Percentiles rank a stretch among this genome's conserved stretches.
These are phyloP conservation scores for Acromyrmex charruanus DNA, from an alignment of 1,140 invertebrate species.

Conservation along the genomic window DNA sequence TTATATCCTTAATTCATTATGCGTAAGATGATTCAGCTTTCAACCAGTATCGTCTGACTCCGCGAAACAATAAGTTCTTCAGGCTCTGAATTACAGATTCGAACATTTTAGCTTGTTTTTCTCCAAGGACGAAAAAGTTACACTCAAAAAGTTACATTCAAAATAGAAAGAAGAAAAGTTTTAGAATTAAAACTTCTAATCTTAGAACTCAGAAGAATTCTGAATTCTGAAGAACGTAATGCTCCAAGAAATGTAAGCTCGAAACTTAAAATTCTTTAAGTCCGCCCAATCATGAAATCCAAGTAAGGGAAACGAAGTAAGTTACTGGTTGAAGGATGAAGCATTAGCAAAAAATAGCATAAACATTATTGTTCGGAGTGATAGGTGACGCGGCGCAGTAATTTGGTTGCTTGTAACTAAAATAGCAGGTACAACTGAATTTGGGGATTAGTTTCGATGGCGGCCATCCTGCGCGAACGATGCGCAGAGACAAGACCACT, in stretches of 20 bases:
- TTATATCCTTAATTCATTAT: slow-evolving; percentile 59
- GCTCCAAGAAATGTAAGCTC: not conserved
- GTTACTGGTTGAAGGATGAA: slow-evolving; percentile 36
- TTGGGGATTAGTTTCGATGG: slow-evolving; percentile 66
- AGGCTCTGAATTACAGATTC: not conserved
- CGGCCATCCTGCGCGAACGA: slow-evolving; percentile 73
- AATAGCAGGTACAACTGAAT: slow-evolving; percentile 80
- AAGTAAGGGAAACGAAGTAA: not conserved
- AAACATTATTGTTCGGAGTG: slow-evolving; percentile 37
- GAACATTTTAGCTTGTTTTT: not conserved
- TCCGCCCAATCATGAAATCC: not conserved
- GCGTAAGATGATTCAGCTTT: slow-evolving; percentile 39
- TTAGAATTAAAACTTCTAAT: not conserved
- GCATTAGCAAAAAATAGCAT: slow-evolving; percentile 29
- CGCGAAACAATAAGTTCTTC: not conserved
- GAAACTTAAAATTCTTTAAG: not conserved
- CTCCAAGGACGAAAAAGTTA: not conserved
- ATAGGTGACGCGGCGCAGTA: slow-evolving; percentile 38
- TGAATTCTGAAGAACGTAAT: not conserved
- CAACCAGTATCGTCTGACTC: slow-evolving; percentile 25
- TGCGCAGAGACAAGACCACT: slow-evolving; percentile 81
- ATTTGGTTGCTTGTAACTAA: slow-evolving; percentile 61
- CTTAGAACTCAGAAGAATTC: too few relatives aligned
- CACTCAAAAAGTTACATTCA: not conserved
- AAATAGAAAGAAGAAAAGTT: too few relatives aligned